Base-by-base conservation (phyloP, 2,113 vertebrate genomes). In the Serinus canaria region DNA sequence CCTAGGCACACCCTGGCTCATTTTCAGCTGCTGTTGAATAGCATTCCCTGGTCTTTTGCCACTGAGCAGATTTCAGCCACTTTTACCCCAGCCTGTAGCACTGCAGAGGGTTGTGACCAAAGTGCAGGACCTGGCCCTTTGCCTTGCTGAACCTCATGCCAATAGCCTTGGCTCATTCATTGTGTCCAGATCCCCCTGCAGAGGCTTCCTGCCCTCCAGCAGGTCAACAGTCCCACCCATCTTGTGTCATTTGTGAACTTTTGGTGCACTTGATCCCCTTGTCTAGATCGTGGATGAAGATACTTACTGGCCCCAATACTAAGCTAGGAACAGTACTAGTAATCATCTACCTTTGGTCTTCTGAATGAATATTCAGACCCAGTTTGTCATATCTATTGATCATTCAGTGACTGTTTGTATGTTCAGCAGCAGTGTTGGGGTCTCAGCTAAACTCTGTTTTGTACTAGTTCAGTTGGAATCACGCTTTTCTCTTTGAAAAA, bases 61-160 rank as follows among this genome's bases (percentile, higher is more conserved):
- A 7, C 35, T 47, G 41, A 13, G 15, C 60, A 43, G 19, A 22
- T 67, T 74, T 19, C 46, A 60, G 53, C 31, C 41, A 17, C 60
- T 74, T 25, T 55, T 37, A 24, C 17, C 5, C 27, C 37, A 43
- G n/a, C 22, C 46, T 68, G 31, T 37, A 37, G 68, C 9, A 2
- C 27, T 74, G 18, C 31, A 24, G 5, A 18, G 25, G 7, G 1
- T 53, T 47, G 27, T 68, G 55, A 60, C 25, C 46, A 1, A 47
- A 15, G 31, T 23, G n/a, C 21, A 24, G 53, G 41, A 55, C 15
- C 17, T 0, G 0, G 18, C 30, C 9, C 39, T 24, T 53, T 13
- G 6, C 12, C 15, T 62, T 74, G 25, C 16, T 43, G n/a, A 55
- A 28, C 18, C 6, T 86, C 18, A 7, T 49, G 25, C 9, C 23